These are phyloP conservation scores for Uloborus plumipes DNA, from an alignment of 2,888 invertebrate genomes.

Conservation along the genomic window DNA sequence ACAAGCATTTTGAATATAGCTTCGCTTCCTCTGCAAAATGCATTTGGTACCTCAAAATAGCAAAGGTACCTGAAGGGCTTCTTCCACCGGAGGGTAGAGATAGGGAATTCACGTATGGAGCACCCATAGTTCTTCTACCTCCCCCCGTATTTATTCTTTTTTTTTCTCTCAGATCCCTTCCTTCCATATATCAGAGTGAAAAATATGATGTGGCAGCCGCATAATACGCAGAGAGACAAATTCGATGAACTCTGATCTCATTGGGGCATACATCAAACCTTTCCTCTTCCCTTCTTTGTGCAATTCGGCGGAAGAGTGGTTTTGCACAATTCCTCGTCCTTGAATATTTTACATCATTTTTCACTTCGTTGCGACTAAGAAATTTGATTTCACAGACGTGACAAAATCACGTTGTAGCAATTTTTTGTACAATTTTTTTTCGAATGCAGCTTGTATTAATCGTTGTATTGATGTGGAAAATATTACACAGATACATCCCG, in stretches of 20 bases:
- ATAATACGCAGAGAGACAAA: slow-evolving; percentile 44
- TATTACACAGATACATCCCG: too few relatives aligned
- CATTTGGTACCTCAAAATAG: slow-evolving; percentile 29
- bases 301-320: background rate
- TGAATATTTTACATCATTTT: too few relatives aligned
- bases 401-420: too few relatives aligned
- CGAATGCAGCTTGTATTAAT: too few relatives aligned
- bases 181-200: slow-evolving; percentile 3
- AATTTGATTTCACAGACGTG: too few relatives aligned
- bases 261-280: slow-evolving; percentile 34
- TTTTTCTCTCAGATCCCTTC: background rate
- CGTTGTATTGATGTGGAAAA: too few relatives aligned
- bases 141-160: background rate
- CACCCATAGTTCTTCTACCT: background rate
- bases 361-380: too few relatives aligned
- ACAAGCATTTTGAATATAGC: slow-evolving; percentile 46
- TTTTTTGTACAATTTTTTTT: too few relatives aligned
- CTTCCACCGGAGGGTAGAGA: too few relatives aligned
- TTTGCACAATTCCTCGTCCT: too few relatives aligned
- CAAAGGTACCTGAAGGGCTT: too few relatives aligned
- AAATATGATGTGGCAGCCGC: slow-evolving; percentile 32
- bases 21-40: slow-evolving; percentile 28
- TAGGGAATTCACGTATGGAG: too few relatives aligned
- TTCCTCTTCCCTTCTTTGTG: slow-evolving; percentile 2
- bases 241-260: slow-evolving; percentile 42